Conservation (phyloP, 2,888 invertebrate species). For the Micoletzkya japonica region DNA sequence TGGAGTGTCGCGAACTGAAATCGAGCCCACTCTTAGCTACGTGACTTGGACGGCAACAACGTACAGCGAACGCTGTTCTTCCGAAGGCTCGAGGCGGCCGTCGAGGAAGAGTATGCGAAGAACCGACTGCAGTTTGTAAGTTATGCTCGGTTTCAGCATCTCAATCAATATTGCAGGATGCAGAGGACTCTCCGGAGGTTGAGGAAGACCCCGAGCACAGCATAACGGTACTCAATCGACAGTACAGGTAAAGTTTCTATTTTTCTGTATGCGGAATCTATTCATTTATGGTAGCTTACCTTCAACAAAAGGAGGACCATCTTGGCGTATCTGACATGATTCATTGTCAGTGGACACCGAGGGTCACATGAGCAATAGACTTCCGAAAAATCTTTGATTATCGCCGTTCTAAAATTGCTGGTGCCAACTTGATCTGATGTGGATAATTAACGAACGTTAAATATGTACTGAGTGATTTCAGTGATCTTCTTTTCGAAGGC, state of each 20-base stretch:
- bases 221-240: background rate
- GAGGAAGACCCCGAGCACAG: background rate
- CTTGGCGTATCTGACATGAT: no score
- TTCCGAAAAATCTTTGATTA: no score
- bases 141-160: background rate
- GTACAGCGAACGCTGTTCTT: background rate
- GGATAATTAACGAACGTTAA: background rate
- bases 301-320: no score
- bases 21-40: no score
- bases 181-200: background rate
- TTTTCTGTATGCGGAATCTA: no score
- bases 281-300: no score
- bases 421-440: no score
- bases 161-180: background rate
- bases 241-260: constrained; percentile 4
- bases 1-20: no score
- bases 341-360: no score
- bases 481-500: constrained; percentile 25
- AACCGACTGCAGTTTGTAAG: constrained; percentile 18
- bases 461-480: background rate
- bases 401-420: no score
- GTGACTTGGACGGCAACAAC: constrained; percentile 2
- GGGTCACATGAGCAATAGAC: no score
- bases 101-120: constrained; percentile 4
- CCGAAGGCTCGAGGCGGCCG: background rate